These are phyloP conservation scores for Anastatus disparis DNA, from an alignment of 1,140 invertebrate genomes.

Conservation along the genomic window DNA sequence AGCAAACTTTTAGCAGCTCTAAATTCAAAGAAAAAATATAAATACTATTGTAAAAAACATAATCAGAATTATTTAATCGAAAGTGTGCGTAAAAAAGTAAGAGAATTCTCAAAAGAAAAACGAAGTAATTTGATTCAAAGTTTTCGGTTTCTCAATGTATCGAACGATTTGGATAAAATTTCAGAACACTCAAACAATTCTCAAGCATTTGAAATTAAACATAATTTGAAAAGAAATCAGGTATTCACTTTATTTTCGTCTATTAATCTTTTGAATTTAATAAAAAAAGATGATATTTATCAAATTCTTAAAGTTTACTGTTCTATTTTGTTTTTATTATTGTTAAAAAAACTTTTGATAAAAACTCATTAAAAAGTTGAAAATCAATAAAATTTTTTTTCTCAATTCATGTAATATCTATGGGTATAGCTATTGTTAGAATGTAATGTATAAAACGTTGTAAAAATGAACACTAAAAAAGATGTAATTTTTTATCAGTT, in stretches of 20 bases:
- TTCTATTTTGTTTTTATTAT: no score
- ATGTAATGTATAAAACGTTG: no score
- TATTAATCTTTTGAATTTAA: no score
- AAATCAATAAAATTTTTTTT: no score
- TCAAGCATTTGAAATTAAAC: neutral
- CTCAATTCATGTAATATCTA: no score
- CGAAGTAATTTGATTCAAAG: constrained; percentile 21
- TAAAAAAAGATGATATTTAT: no score
- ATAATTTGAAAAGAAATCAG: neutral
- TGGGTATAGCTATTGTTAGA: no score
- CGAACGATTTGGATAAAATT: neutral
- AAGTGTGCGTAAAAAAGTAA: neutral
- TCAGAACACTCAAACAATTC: neutral
- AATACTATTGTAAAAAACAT: constrained; percentile 33
- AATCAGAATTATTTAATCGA: constrained; percentile 15
- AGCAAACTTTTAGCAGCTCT: constrained; percentile 10
- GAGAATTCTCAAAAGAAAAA: constrained; percentile 22
- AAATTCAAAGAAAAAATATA: constrained; percentile 26
- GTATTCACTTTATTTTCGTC: neutral
- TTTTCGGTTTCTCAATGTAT: constrained; percentile 17
- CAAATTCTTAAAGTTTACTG: no score
- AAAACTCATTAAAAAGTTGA: no score
- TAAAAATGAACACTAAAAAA: no score
- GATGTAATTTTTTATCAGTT: no score
- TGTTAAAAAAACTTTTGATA: no score